phyloP scores from a whole-genome alignment of 2,797 vertebrate genomes.

The Eupleurogrammus muticus region DNA sequence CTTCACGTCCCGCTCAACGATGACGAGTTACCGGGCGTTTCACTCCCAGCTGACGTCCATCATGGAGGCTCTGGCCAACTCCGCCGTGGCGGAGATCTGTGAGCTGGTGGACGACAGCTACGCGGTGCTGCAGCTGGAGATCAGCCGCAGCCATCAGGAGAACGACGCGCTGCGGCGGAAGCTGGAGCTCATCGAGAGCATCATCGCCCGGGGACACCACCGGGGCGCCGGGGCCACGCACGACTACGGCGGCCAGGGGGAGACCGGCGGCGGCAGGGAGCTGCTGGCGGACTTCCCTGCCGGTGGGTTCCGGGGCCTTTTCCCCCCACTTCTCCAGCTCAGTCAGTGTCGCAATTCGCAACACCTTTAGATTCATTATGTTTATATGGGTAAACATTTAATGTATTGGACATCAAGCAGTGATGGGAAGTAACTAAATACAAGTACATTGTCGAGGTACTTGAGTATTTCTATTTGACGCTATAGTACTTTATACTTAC shows the following conservation, averaged over 20 bases:
- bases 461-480: too few species aligned
- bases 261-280: constrained; percentile 2
- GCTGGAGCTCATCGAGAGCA: constrained; percentile 73
- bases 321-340: not conserved
- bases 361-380: too few species aligned
- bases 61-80: constrained; percentile 79
- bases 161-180: constrained; percentile 75
- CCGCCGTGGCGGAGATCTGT: constrained; percentile 81
- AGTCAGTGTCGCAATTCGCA: too few species aligned
- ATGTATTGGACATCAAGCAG: too few species aligned
- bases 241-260: constrained; percentile 22
- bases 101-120: constrained; percentile 77
- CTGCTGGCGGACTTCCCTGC: constrained; percentile 7
- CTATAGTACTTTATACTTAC: too few species aligned
- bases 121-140: constrained; percentile 72
- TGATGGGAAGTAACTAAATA: too few species aligned
- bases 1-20: constrained; percentile 18
- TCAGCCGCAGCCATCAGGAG: constrained; percentile 73
- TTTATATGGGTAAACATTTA: too few species aligned
- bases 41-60: constrained; percentile 77
- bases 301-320: constrained; percentile 43
- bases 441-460: too few species aligned
- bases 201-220: constrained; percentile 63
- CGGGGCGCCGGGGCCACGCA: constrained; percentile 15
- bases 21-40: constrained; percentile 67